A percentile compares a stretch with the other conserved stretches of the same genome.
Evolutionary conservation across 2,113 vertebrate species (phyloP).

Genomic region (Odocoileus virginianus): DNA sequence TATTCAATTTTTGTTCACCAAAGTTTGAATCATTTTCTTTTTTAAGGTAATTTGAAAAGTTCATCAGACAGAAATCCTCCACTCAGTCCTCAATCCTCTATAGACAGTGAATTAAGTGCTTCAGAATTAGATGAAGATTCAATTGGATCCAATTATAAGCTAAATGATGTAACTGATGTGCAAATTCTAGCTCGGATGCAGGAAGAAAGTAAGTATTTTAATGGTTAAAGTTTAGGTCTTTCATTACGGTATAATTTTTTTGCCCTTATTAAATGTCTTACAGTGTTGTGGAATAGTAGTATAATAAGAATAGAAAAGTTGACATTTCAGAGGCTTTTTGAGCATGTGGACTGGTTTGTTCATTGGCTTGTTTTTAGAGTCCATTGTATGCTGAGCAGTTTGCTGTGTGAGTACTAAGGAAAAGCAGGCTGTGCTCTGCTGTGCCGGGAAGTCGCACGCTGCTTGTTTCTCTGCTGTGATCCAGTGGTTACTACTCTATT

Average conservation of each 20-base stretch:
- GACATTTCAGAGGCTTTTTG: constrained; percentile 10
- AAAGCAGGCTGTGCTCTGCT: background rate
- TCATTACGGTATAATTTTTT: background rate
- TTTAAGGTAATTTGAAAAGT: constrained; percentile 88
- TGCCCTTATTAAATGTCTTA: background rate
- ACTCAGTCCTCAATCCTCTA: constrained; percentile 94
- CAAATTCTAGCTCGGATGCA: constrained; percentile 99
- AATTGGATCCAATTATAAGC: constrained; percentile 96
- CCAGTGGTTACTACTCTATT: background rate
- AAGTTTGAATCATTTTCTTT: constrained; percentile 31
- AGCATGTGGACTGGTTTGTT: background rate
- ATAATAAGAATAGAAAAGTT: background rate
- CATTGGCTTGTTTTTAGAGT: background rate
- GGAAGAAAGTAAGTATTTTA: constrained; percentile 93
- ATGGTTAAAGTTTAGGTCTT: background rate
- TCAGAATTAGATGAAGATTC: constrained; percentile 99
- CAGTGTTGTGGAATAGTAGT: background rate
- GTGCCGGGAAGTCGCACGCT: background rate
- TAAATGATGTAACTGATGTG: constrained; percentile 98
- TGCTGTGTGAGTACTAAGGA: background rate
- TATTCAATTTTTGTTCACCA: constrained; percentile 30
- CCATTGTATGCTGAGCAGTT: background rate
- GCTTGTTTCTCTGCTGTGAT: background rate
- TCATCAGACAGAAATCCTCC: constrained; percentile 92
- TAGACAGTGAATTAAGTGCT: constrained; percentile 98